A percentile compares a stretch with the other conserved stretches of the same genome.
phyloP scores from a whole-genome alignment of 2,797 vertebrate species.

The Aphelocoma californica region DNA sequence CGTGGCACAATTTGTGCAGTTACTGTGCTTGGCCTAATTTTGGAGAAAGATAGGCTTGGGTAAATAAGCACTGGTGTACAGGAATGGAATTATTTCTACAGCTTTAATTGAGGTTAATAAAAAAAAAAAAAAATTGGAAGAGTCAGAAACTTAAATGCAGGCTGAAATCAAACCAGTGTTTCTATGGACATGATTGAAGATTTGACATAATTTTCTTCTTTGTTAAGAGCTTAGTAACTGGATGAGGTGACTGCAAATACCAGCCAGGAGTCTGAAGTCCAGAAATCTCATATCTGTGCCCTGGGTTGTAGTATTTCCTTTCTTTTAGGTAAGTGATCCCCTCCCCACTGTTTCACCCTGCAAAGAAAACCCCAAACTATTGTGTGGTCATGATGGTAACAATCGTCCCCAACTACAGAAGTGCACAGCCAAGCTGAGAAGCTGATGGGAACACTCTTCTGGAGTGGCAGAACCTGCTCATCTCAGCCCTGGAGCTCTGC shows the following conservation, averaged over 20 bases:
- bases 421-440: accelerated
- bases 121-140: neutral
- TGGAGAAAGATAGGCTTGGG: neutral
- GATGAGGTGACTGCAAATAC: neutral
- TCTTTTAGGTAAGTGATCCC: neutral
- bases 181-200: accelerated
- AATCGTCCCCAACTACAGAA: neutral
- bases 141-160: neutral
- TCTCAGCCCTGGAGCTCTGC: neutral
- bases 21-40: neutral
- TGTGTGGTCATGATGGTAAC: accelerated
- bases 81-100: neutral
- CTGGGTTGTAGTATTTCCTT: neutral
- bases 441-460: neutral
- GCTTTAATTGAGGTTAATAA: neutral
- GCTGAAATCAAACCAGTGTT: neutral
- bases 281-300: neutral
- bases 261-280: neutral
- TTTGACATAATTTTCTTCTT: neutral
- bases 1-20: neutral
- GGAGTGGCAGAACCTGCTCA: accelerated
- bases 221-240: neutral
- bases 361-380: neutral
- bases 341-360: too few species aligned
- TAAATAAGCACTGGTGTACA: neutral